Evolutionary conservation across 1,140 invertebrate species (phyloP).

Genomic region (Liolophura sinensis): DNA sequence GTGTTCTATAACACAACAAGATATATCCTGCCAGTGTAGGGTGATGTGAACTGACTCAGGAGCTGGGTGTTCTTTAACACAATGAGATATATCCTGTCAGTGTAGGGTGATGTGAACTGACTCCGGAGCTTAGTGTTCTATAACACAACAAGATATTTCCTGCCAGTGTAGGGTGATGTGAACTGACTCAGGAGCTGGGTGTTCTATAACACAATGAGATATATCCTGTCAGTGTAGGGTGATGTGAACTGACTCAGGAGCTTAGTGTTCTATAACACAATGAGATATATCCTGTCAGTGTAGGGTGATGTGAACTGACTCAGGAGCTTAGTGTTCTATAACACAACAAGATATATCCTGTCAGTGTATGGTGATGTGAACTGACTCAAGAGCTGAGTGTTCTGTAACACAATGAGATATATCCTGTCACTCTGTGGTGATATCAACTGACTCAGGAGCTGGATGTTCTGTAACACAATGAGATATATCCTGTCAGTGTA

Average conservation of each 20-base stretch:
- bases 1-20: no score
- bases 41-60: constrained; percentile 93
- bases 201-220: constrained; percentile 66
- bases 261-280: no score
- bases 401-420: no score
- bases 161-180: constrained; percentile 89
- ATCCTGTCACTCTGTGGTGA: constrained; percentile 89
- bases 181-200: constrained; percentile 90
- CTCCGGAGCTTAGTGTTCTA: no score
- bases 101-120: no score
- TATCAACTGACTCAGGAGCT: constrained; percentile 91
- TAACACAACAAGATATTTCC: no score
- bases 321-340: constrained; percentile 81
- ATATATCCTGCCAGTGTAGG: constrained; percentile 90
- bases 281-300: constrained; percentile 90
- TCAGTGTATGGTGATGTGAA: no score
- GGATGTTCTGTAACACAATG: constrained; percentile 70
- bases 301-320: constrained; percentile 95
- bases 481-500: no score
- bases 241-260: no score
- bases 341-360: neutral
- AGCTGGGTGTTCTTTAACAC: constrained; percentile 76
- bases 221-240: no score
- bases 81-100: no score
- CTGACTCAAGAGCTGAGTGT: no score